Conservation (phyloP, 2,113 vertebrate species). For the Capra hircus region DNA sequence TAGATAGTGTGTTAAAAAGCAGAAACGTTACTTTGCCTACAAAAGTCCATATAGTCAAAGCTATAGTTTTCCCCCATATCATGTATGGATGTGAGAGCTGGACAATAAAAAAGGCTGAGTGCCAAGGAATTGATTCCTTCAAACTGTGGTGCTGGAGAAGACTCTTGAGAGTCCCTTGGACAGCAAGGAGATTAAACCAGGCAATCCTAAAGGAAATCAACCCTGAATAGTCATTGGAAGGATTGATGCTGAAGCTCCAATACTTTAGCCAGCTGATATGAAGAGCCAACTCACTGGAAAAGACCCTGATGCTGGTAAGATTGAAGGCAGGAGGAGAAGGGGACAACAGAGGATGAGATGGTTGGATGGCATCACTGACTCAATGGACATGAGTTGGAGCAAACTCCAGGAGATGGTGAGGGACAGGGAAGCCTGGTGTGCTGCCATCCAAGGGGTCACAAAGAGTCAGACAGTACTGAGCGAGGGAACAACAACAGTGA, state of each 20-base stretch:
- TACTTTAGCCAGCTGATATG: neutral
- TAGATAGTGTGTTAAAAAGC: neutral
- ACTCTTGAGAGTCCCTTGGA: neutral
- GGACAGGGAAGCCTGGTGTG: neutral
- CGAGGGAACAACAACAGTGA: neutral
- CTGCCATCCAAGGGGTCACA: fast-evolving
- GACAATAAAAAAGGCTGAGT: neutral
- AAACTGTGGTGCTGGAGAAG: neutral
- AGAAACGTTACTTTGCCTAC: neutral
- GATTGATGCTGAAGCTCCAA: neutral
- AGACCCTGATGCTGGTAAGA: neutral
- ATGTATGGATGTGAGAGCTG: neutral
- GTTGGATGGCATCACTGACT: neutral
- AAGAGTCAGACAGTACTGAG: neutral
- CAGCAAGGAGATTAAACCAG: neutral
- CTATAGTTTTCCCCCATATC: neutral
- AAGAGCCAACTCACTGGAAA: neutral
- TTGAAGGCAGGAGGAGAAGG: neutral
- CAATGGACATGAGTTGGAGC: neutral
- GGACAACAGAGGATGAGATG: neutral
- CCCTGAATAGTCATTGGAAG: neutral
- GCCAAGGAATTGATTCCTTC: neutral
- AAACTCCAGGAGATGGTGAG: neutral
- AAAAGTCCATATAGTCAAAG: neutral
- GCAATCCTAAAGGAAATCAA: neutral